Evolutionary conservation across 2,797 vertebrate genomes (phyloP).

Genomic region (Chrysolophus pictus): DNA sequence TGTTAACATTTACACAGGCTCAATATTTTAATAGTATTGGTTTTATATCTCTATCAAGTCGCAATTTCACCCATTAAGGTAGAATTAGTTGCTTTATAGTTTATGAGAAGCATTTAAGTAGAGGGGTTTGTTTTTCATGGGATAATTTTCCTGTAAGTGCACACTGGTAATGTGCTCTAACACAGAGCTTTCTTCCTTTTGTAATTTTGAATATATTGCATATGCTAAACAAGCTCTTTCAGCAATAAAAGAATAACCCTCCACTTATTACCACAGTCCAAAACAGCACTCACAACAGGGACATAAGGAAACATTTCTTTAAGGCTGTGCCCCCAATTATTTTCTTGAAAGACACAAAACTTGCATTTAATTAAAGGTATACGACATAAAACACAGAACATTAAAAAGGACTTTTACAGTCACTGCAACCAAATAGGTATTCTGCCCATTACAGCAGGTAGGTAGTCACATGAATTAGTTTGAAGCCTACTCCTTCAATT

Average conservation of each 20-base stretch:
- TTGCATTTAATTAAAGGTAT: background rate
- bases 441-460: background rate
- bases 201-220: conserved; percentile 21
- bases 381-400: background rate
- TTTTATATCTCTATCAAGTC: conserved; percentile 53
- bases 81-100: conserved; percentile 47
- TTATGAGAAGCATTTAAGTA: conserved; percentile 49
- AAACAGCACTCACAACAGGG: background rate
- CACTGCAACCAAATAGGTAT: background rate
- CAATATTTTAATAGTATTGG: conserved; percentile 31
- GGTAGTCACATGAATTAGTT: background rate
- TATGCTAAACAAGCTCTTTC: conserved; percentile 40
- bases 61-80: conserved; percentile 41
- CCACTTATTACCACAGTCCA: background rate
- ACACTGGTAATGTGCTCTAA: background rate
- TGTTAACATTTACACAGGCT: background rate
- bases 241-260: conserved; percentile 37
- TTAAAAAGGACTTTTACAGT: background rate
- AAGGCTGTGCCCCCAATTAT: background rate
- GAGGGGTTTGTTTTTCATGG: conserved; percentile 48
- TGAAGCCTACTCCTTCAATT: background rate
- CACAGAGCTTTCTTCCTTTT: background rate
- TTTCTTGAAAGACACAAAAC: background rate
- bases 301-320: background rate
- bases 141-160: conserved; percentile 55